Evolutionary conservation across 2,113 vertebrate genomes (phyloP).

Genomic region (Benitochromis conjunctus): DNA sequence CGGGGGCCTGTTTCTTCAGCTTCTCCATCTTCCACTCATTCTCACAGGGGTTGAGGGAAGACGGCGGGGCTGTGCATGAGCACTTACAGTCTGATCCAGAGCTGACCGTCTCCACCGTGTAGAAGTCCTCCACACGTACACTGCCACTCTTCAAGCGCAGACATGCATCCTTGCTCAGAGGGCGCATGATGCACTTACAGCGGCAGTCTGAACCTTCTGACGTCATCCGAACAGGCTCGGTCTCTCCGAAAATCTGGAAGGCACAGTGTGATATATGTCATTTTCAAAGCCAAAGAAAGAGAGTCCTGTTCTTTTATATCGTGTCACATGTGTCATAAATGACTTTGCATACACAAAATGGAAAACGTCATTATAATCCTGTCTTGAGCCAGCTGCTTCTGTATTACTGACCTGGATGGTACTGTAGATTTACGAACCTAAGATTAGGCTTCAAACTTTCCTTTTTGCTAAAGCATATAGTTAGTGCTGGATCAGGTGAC

Average conservation of each 20-base stretch:
- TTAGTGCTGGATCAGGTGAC: not conserved
- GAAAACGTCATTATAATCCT: not conserved
- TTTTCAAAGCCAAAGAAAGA: not conserved
- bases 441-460: no score
- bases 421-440: not conserved
- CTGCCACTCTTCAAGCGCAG: conserved; percentile 79
- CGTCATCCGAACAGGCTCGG: conserved; percentile 90
- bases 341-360: not conserved
- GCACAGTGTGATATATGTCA: not conserved
- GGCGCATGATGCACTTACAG: conserved; percentile 96
- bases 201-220: conserved; percentile 95
- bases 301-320: not conserved
- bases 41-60: conserved; percentile 95
- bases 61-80: conserved; percentile 89
- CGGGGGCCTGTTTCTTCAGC: conserved; percentile 92
- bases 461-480: not conserved
- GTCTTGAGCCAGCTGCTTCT: not conserved
- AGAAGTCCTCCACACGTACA: conserved; percentile 86
- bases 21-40: conserved; percentile 97
- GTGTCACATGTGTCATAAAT: not conserved
- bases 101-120: conserved; percentile 94
- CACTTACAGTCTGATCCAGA: conserved; percentile 91
- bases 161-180: conserved; percentile 88
- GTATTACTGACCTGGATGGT: not conserved
- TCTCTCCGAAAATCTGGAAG: conserved; percentile 82